Evolutionary conservation across 2,113 vertebrate genomes (phyloP).

Genomic region (Hiodon tergisus): DNA sequence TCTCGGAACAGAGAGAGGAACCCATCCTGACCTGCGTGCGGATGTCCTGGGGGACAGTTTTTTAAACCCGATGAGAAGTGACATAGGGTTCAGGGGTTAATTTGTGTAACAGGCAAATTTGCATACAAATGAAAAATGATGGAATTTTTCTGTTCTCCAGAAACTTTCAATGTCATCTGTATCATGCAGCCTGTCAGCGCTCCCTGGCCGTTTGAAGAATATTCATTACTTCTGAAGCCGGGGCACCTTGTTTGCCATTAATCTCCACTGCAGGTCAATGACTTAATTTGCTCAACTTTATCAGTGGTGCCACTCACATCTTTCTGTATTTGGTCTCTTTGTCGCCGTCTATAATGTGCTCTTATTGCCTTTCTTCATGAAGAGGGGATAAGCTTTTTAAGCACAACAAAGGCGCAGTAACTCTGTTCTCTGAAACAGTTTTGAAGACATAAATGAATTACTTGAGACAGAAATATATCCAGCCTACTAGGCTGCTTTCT

Average conservation of each 20-base stretch:
- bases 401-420: conserved; percentile 67
- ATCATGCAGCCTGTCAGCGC: conserved; percentile 74
- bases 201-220: conserved; percentile 79
- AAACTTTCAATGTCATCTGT: conserved; percentile 98
- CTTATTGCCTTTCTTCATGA: conserved; percentile 63
- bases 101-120: conserved; percentile 97
- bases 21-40: conserved; percentile 52
- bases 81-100: conserved; percentile 95
- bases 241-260: conserved; percentile 95
- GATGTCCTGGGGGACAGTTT: conserved; percentile 58
- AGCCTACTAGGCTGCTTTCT: conserved; percentile 45
- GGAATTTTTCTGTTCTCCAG: conserved; percentile 87
- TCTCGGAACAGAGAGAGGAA: conserved; percentile 62
- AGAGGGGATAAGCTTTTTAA: conserved; percentile 58
- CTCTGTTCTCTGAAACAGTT: conserved; percentile 63
- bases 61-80: conserved; percentile 93
- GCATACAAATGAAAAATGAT: conserved; percentile 99
- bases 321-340: conserved; percentile 63
- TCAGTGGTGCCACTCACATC: conserved; percentile 79
- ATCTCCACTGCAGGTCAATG: conserved; percentile 89
- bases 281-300: conserved; percentile 89
- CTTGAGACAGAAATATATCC: conserved; percentile 64
- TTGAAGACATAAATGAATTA: conserved; percentile 73
- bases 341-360: conserved; percentile 71
- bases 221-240: conserved; percentile 87